A percentile compares a stretch with the other conserved stretches of the same genome.
Evolutionary conservation across 1,140 invertebrate genomes (phyloP).

Genomic region (Pachypeltis micranthus): DNA sequence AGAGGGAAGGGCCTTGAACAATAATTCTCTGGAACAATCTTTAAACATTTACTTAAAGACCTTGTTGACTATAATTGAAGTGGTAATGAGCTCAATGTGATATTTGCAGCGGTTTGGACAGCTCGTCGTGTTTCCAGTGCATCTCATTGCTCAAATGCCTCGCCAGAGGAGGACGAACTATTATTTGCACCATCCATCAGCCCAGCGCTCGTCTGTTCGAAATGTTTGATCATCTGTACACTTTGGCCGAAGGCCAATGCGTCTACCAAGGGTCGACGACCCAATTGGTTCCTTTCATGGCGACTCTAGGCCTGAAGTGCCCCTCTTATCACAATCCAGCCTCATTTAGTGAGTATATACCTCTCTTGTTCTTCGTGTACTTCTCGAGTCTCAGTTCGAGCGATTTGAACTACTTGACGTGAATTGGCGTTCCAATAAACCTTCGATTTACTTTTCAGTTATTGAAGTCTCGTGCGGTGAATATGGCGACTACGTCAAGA

Average conservation of each 20-base stretch:
- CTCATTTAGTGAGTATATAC: constrained; percentile 76
- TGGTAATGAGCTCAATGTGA: too few species aligned
- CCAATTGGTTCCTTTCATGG: constrained; percentile 70
- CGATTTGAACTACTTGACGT: too few species aligned
- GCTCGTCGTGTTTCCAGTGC: constrained; percentile 78
- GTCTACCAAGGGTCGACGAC: constrained; percentile 71
- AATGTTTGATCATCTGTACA: constrained; percentile 89
- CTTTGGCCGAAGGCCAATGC: constrained; percentile 75
- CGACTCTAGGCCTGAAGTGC: constrained; percentile 62
- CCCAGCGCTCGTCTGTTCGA: constrained; percentile 89
- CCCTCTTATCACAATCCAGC: constrained; percentile 92
- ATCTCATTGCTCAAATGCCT: constrained; percentile 67
- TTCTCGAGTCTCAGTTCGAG: too few species aligned
- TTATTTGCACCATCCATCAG: constrained; percentile 94
- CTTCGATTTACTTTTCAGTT: too few species aligned
- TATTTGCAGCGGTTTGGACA: constrained; percentile 72
- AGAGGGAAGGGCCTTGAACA: too few species aligned
- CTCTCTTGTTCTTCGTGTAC: too few species aligned
- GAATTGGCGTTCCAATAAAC: too few species aligned
- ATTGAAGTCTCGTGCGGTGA: constrained; percentile 92
- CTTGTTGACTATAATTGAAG: too few species aligned
- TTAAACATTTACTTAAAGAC: too few species aligned
- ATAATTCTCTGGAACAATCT: too few species aligned
- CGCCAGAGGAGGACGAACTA: constrained; percentile 74
- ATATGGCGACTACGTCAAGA: constrained; percentile 79